phyloP scores from a whole-genome alignment of 2,113 vertebrate species.

The Callithrix jacchus region DNA sequence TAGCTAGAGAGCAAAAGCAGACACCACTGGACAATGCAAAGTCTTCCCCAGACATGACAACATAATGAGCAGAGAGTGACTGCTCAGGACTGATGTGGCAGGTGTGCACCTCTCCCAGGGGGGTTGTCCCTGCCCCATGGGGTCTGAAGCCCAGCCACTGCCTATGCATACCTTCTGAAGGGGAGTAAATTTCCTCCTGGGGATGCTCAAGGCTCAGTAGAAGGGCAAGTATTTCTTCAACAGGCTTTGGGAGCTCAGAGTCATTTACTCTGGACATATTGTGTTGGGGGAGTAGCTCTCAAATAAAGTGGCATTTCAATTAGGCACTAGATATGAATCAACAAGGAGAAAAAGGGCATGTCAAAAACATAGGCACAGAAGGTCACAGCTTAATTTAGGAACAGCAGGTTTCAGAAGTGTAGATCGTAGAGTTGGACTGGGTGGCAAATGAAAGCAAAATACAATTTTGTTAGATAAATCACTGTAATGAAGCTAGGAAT shows the following conservation, averaged over 20 bases:
- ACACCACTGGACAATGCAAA: background rate
- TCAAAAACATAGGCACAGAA: background rate
- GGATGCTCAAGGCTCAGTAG: background rate
- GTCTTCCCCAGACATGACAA: background rate
- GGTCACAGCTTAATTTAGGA: background rate
- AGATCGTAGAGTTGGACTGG: background rate
- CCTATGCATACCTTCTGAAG: background rate
- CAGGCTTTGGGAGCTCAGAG: background rate
- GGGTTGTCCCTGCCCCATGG: background rate
- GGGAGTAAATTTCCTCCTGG: background rate
- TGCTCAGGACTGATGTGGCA: background rate
- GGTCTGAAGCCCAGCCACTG: background rate
- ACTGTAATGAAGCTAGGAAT: background rate
- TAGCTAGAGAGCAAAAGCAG: background rate
- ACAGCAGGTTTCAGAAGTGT: background rate
- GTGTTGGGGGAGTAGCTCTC: background rate
- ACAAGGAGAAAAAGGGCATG: background rate
- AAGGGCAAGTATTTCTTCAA: background rate
- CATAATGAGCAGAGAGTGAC: background rate
- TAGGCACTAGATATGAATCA: background rate
- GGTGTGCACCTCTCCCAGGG: accelerated
- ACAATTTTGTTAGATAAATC: background rate
- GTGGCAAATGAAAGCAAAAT: background rate
- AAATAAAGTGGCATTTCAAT: background rate
- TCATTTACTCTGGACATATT: background rate